Evolutionary conservation across 2,113 vertebrate species (phyloP), one percentile per base, ranked within the genome.

Genomic region (Poecilia latipinna): DNA sequence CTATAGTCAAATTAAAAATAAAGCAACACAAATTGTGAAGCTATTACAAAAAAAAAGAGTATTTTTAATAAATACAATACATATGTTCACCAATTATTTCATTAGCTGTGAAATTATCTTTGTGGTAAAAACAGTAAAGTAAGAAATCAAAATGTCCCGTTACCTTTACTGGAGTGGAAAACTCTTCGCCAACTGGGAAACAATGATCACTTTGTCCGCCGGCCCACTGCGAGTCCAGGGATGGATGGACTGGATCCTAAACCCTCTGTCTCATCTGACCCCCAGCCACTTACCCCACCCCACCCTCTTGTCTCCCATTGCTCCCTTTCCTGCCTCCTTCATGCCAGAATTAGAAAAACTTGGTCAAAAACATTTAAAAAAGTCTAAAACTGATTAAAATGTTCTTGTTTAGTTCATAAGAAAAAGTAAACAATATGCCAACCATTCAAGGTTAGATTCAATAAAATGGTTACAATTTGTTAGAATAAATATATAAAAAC

Each of bases 211-310:
- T 69, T 80, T 37, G 72, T 84, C 73, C 72, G 68, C 70, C 42
- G 71, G 80, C 72, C 79, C 70, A 35, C 65, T 75, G 81, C 62
- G 74, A 68, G 68, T 86, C 86, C 81, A 79, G 51, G 8, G 85
- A 82, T 72, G 83, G 80, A 83, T 72, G 78, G 82, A 74, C 86
- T 65, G 77, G 78, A 87, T 88, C 86, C 90, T 91, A 86, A 88
- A 88, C 82, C 86, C 88, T 78, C 84, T 62, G 67, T 88, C 82
- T 82, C 84, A 80, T 81, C 84, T 78, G 72, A 63, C 70, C 73
- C 73, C 39, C 24, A 61, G 77, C 74, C 74, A 19, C 66, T 37
- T 74, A n/a, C 61, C 37, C 26, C 72, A 13, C 48, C 65, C 71
- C 76, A 26, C 75, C 73, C 66, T 57, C 35, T 51, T 61, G 39